Percentiles rank a stretch among this genome's conserved stretches.
phyloP scores from a whole-genome alignment of 2,888 invertebrate genomes.

The Tipula confusa region DNA sequence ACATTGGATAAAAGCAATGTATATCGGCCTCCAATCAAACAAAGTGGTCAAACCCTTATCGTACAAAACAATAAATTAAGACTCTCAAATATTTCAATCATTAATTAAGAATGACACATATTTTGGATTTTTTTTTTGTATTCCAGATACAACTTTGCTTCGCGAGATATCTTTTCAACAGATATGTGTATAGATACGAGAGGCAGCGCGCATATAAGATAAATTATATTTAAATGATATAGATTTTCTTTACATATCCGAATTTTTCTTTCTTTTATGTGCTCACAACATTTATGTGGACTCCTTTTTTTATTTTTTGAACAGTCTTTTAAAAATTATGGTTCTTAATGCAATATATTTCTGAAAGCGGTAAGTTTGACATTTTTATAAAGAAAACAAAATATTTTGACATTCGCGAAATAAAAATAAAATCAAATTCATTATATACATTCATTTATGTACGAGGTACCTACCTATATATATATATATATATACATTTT shows the following conservation, averaged over 20 bases:
- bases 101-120: constrained; percentile 25
- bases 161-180: neutral
- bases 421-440: constrained; percentile 25
- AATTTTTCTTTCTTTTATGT: neutral
- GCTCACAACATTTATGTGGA: neutral
- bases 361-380: constrained; percentile 20
- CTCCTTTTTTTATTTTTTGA: neutral
- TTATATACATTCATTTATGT: neutral
- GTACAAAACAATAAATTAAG: constrained; percentile 13
- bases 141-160: no score
- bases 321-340: constrained; percentile 20
- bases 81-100: constrained; percentile 25
- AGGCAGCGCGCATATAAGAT: neutral
- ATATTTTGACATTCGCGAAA: constrained; percentile 25
- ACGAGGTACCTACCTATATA: no score
- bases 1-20: neutral
- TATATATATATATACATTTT: neutral
- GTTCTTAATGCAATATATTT: constrained; percentile 8
- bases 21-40: neutral
- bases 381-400: constrained; percentile 25
- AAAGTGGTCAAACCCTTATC: neutral
- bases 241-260: constrained; percentile 20
- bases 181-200: neutral
- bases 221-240: constrained; percentile 25
- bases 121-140: neutral